A percentile compares a stretch with the other conserved stretches of the same genome.
These are phyloP conservation scores for Epinotia demarniana DNA, from an alignment of 2,888 invertebrate species.

Conservation along the genomic window DNA sequence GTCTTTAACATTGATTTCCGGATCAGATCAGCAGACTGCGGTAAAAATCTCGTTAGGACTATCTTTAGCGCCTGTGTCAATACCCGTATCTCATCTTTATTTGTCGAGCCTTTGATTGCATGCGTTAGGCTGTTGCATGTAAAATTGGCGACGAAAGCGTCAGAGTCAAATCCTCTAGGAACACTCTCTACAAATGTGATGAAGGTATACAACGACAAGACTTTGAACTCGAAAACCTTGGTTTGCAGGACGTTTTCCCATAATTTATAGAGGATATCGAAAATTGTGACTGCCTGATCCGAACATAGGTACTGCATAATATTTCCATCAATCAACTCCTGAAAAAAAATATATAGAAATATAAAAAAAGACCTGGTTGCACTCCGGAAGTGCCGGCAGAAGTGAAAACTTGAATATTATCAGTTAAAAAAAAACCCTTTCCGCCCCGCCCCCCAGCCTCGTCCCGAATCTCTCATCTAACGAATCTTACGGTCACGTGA, in stretches of 20 bases:
- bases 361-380: too few species aligned
- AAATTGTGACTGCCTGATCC: constrained; percentile 78
- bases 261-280: constrained; percentile 80
- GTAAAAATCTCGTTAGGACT: constrained; percentile 74
- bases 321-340: constrained; percentile 68
- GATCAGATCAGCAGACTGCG: constrained; percentile 70
- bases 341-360: constrained; percentile 46
- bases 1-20: constrained; percentile 78
- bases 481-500: too few species aligned
- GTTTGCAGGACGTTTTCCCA: constrained; percentile 77
- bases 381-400: too few species aligned
- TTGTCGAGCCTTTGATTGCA: constrained; percentile 72
- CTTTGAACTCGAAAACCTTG: constrained; percentile 78
- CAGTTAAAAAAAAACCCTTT: too few species aligned
- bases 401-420: too few species aligned
- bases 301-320: constrained; percentile 72
- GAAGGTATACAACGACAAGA: constrained; percentile 84
- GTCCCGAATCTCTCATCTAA: too few species aligned
- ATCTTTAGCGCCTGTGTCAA: constrained; percentile 72
- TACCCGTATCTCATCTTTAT: constrained; percentile 60
- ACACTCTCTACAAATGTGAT: constrained; percentile 78
- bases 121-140: constrained; percentile 81
- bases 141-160: constrained; percentile 84
- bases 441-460: too few species aligned
- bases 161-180: constrained; percentile 72